Percentiles rank a stretch among this genome's conserved stretches.
These are phyloP conservation scores for Malurus elegans DNA, from an alignment of 2,113 vertebrate genomes.

Conservation along the genomic window DNA sequence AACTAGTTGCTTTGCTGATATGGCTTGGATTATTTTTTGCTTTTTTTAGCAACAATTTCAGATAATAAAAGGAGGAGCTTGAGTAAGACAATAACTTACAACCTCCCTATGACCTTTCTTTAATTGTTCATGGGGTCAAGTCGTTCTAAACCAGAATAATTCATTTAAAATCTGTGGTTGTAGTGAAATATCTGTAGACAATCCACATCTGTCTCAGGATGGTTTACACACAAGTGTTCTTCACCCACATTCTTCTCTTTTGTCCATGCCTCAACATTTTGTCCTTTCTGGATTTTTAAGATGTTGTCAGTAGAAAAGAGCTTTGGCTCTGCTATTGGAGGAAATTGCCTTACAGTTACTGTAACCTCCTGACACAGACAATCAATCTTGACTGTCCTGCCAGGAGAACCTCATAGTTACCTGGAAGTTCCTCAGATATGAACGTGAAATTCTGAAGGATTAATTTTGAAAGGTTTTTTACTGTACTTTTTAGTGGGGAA, in stretches of 20 bases:
- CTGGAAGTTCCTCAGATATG: neutral
- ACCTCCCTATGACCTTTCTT: neutral
- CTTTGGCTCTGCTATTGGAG: neutral
- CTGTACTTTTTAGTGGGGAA: neutral
- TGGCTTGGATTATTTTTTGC: neutral
- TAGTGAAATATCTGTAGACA: neutral
- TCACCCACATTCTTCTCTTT: neutral
- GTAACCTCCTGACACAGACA: neutral
- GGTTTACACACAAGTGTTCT: neutral
- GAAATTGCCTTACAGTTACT: neutral
- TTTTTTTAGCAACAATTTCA: neutral
- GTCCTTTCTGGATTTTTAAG: neutral
- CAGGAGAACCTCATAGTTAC: neutral
- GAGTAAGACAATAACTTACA: neutral
- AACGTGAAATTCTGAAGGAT: neutral
- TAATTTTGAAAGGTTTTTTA: neutral
- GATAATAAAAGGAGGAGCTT: neutral
- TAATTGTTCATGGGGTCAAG: neutral
- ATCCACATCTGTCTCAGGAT: neutral
- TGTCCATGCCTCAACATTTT: neutral
- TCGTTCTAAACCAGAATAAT: neutral
- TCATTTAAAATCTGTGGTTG: neutral
- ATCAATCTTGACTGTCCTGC: neutral
- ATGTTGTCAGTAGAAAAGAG: neutral
- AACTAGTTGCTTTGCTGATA: neutral